phyloP scores from a whole-genome alignment of 1,140 invertebrate species.

The Sitodiplosis mosellana region DNA sequence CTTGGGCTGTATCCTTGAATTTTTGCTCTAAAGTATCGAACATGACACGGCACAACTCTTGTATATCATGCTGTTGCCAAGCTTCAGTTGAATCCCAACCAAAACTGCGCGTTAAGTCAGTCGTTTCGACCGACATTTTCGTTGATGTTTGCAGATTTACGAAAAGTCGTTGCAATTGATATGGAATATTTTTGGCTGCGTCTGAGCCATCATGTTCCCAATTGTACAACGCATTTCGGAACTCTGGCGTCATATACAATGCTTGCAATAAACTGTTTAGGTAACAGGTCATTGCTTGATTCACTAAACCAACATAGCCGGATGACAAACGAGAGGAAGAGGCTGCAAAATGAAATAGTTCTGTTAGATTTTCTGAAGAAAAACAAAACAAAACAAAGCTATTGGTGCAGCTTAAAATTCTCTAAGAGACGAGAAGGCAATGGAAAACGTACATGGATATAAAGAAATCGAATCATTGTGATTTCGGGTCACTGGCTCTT shows the following conservation, averaged over 20 bases:
- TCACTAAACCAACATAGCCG: slow-evolving; percentile 73
- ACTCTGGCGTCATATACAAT: slow-evolving; percentile 88
- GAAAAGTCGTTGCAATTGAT: slow-evolving; percentile 76
- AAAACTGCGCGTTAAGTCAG: slow-evolving; percentile 73
- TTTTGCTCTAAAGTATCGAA: slow-evolving; percentile 79
- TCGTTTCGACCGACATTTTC: slow-evolving; percentile 63
- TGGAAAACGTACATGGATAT: not conserved
- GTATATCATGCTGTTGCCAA: slow-evolving; percentile 87
- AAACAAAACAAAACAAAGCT: not conserved
- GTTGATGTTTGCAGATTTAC: slow-evolving; percentile 62
- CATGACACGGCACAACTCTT: slow-evolving; percentile 81
- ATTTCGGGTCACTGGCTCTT: slow-evolving; percentile 6
- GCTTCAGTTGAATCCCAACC: slow-evolving; percentile 82
- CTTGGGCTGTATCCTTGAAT: slow-evolving; percentile 68
- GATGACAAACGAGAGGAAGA: slow-evolving; percentile 5
- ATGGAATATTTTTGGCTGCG: slow-evolving; percentile 59
- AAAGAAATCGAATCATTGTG: slow-evolving; percentile 1
- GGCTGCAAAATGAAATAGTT: slow-evolving; percentile 4
- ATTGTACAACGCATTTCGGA: slow-evolving; percentile 75
- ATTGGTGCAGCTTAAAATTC: too few species aligned
- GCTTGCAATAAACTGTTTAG: slow-evolving; percentile 80
- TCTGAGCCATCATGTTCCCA: slow-evolving; percentile 63
- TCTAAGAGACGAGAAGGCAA: too few species aligned
- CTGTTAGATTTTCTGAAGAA: not conserved
- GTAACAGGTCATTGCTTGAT: slow-evolving; percentile 91